phyloP scores from a whole-genome alignment of 2,797 vertebrate species.

The Darevskia mixta region DNA sequence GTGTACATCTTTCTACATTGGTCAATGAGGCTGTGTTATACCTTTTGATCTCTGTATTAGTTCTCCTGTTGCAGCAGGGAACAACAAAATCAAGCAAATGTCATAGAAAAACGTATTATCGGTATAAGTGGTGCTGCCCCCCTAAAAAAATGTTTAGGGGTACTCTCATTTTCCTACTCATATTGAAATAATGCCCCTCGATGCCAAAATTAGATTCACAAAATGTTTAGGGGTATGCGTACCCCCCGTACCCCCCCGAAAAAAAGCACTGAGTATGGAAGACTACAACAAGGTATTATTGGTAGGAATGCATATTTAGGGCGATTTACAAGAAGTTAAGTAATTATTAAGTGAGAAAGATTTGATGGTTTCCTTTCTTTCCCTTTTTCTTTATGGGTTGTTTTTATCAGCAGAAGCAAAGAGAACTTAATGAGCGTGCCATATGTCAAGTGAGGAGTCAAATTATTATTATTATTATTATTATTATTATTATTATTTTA shows the following conservation, averaged over 20 bases:
- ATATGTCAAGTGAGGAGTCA: constrained; percentile 74
- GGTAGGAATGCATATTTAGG: neutral
- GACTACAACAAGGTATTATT: neutral
- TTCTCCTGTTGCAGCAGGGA: neutral
- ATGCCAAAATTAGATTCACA: too few species aligned
- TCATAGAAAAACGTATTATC: neutral
- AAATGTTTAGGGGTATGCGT: too few species aligned
- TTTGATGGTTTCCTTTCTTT: constrained; percentile 33
- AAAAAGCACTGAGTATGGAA: too few species aligned
- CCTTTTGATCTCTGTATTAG: neutral
- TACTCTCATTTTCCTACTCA: too few species aligned
- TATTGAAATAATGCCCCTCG: too few species aligned
- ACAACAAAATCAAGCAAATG: neutral
- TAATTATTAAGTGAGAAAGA: neutral
- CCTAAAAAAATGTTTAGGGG: too few species aligned
- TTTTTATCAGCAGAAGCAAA: constrained; percentile 70
- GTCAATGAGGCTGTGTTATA: neutral
- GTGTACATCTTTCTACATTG: neutral
- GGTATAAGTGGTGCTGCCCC: neutral
- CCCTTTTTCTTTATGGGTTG: constrained; percentile 38
- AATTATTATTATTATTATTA: constrained; percentile 42
- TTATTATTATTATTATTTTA: too few species aligned
- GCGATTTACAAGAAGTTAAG: constrained; percentile 26
- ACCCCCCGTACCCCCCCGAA: too few species aligned
- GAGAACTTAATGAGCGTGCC: constrained; percentile 69